Percentiles rank a stretch among this genome's conserved stretches.
Conservation (phyloP, 37 sponge, comb jelly and placozoan species). For the Amphimedon queenslandica region DNA sequence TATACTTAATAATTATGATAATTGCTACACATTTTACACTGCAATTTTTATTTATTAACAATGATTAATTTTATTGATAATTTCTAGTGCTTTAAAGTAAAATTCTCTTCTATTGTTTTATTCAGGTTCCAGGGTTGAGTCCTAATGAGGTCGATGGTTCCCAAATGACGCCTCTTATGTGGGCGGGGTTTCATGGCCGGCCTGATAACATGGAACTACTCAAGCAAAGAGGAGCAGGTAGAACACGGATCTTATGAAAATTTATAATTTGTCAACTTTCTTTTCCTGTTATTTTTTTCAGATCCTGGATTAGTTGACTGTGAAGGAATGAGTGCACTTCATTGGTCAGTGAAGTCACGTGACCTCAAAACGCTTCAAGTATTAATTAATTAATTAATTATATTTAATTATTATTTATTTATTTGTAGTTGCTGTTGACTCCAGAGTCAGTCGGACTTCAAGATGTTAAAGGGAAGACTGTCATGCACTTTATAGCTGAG, state of each 20-base stretch:
- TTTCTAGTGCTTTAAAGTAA: not conserved
- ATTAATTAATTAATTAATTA: not conserved
- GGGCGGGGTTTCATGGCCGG: conserved; percentile 73
- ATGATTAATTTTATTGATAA: not conserved
- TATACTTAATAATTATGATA: not conserved
- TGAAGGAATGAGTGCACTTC: conserved; percentile 83
- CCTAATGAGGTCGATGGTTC: conserved; percentile 52
- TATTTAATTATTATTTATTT: not conserved
- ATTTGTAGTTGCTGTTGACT: conserved; percentile 32
- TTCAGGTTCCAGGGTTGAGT: conserved; percentile 61
- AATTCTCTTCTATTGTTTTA: not conserved
- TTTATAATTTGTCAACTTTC: not conserved
- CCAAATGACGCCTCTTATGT: conserved; percentile 85
- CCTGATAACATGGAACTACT: conserved; percentile 48
- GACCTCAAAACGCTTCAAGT: conserved; percentile 51
- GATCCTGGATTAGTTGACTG: conserved; percentile 46
- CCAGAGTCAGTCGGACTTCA: conserved; percentile 29
- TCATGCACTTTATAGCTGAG: conserved; percentile 76
- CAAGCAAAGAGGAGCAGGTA: conserved; percentile 52
- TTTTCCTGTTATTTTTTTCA: not conserved
- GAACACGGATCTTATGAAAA: not conserved
- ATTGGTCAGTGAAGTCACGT: conserved; percentile 73
- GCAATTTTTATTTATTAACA: no score
- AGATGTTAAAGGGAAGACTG: conserved; percentile 68
- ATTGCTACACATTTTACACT: no score